Evolutionary conservation across 2,113 vertebrate genomes (phyloP).

Genomic region (Eidolon helvum): DNA sequence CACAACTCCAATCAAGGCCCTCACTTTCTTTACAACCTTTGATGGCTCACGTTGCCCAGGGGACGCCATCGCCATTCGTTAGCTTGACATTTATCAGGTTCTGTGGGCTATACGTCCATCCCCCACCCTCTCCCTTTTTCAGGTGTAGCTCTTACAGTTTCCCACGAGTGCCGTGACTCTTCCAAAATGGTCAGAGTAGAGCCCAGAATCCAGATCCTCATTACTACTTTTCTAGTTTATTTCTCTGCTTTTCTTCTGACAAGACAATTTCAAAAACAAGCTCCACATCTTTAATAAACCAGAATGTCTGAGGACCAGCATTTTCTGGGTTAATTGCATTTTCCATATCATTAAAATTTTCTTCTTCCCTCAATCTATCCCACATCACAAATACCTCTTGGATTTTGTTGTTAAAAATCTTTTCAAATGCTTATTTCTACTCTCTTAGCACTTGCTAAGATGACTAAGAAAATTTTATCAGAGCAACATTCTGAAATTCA

Average conservation of each 20-base stretch:
- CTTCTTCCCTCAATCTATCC: neutral
- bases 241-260: neutral
- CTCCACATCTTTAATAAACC: neutral
- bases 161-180: neutral
- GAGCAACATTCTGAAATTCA: neutral
- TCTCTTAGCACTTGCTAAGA: neutral
- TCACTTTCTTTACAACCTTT: neutral
- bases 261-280: neutral
- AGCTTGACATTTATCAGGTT: neutral
- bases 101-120: rapidly evolving
- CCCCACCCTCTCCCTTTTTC: rapidly evolving
- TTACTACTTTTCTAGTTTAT: neutral
- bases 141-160: neutral
- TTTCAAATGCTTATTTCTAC: neutral
- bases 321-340: neutral
- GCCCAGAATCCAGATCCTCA: neutral
- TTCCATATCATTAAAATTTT: neutral
- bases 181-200: neutral
- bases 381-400: neutral
- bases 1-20: neutral
- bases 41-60: neutral
- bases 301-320: neutral
- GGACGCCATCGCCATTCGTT: neutral
- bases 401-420: neutral
- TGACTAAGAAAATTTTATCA: neutral